Evolutionary conservation across 2,113 vertebrate genomes (phyloP).

Genomic region (Phyllostomus discolor): DNA sequence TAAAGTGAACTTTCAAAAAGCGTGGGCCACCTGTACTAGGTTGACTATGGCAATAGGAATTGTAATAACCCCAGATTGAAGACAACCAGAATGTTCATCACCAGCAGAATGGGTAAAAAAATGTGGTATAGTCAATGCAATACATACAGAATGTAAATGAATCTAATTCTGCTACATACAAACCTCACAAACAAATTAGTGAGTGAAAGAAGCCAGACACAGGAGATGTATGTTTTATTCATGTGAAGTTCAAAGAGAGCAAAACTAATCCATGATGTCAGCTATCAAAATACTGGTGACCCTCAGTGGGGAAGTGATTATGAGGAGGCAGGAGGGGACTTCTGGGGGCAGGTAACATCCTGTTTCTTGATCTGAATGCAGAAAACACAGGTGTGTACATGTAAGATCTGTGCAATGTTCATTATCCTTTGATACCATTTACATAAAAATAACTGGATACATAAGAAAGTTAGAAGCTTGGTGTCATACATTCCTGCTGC

Average conservation of each 20-base stretch:
- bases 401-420: neutral
- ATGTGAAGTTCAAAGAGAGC: neutral
- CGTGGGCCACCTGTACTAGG: neutral
- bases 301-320: neutral
- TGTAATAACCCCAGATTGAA: neutral
- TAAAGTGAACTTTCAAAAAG: neutral
- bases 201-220: neutral
- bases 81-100: neutral
- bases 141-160: neutral
- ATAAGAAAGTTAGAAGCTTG: neutral
- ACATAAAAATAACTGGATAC: neutral
- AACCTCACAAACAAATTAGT: neutral
- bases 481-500: accelerated
- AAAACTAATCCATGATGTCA: neutral
- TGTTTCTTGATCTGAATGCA: neutral
- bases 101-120: neutral
- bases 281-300: neutral
- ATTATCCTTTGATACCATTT: neutral
- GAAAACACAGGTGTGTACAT: neutral
- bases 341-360: neutral
- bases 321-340: neutral
- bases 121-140: neutral
- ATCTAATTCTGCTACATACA: neutral
- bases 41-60: neutral
- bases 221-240: neutral